These are phyloP conservation scores for Cartodere bifasciata DNA, from an alignment of 2,888 invertebrate genomes.

Conservation along the genomic window DNA sequence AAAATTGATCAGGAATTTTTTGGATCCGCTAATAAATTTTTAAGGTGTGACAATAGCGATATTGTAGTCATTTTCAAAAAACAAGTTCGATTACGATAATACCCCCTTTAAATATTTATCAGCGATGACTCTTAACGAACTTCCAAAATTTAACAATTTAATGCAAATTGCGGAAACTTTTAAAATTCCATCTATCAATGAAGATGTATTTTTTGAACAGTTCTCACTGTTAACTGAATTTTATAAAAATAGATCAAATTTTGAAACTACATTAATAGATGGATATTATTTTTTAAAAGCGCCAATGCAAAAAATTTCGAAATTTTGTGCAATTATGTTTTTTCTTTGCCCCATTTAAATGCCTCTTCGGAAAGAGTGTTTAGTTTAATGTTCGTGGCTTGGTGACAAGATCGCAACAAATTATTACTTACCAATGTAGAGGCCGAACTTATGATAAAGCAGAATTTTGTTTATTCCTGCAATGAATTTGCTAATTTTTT, in stretches of 20 bases:
- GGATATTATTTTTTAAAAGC: not conserved
- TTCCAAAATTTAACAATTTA: not conserved
- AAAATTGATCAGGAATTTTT: too few relatives aligned
- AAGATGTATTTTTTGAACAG: not conserved
- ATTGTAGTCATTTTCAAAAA: slow-evolving; percentile 1
- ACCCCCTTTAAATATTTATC: slow-evolving; percentile 1
- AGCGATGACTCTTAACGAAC: not conserved
- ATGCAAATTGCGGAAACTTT: not conserved
- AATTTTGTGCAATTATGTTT: not conserved
- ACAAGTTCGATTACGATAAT: slow-evolving; percentile 1
- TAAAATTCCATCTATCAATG: not conserved
- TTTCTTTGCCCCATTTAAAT: not conserved
- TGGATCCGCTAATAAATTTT: too few relatives aligned
- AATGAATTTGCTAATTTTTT: not conserved
- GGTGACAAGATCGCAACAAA: not conserved
- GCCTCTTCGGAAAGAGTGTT: not conserved
- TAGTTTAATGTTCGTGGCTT: not conserved
- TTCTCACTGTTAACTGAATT: not conserved
- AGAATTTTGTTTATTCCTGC: not conserved
- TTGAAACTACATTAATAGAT: not conserved
- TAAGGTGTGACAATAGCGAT: not conserved
- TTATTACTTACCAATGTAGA: not conserved
- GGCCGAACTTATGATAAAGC: not conserved
- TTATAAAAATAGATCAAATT: not conserved
- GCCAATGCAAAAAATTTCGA: not conserved